These are phyloP conservation scores for Trichogramma pretiosum DNA, from an alignment of 1,140 invertebrate species.

Conservation along the genomic window DNA sequence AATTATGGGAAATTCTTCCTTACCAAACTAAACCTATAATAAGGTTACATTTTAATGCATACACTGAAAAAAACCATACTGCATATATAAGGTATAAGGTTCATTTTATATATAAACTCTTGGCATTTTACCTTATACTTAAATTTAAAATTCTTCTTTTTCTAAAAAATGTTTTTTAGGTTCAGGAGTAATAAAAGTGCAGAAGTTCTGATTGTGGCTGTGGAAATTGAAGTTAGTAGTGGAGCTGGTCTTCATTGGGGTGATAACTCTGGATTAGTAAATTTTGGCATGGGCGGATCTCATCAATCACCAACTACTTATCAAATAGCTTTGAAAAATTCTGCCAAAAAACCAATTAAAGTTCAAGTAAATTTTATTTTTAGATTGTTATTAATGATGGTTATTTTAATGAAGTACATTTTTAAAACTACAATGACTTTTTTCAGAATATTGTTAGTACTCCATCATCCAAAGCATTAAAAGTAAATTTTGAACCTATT, in stretches of 20 bases:
- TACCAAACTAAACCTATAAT: conserved; percentile 84
- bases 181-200: conserved; percentile 64
- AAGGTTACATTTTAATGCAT: conserved; percentile 71
- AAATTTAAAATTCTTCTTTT: no score
- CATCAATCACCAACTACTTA: conserved; percentile 57
- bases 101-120: no score
- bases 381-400: background rate
- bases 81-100: conserved; percentile 63
- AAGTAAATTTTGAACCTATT: conserved; percentile 52
- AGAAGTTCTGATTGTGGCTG: conserved; percentile 66
- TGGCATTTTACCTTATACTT: conserved; percentile 2
- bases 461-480: conserved; percentile 52
- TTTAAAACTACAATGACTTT: conserved; percentile 4
- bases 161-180: no score
- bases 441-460: conserved; percentile 51
- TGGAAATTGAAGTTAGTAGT: conserved; percentile 79
- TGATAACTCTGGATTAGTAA: conserved; percentile 64
- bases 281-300: conserved; percentile 73
- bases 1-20: conserved; percentile 83
- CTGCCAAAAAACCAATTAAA: conserved; percentile 59
- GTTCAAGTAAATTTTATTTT: conserved; percentile 51
- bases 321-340: conserved; percentile 62
- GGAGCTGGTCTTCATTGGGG: conserved; percentile 61
- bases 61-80: conserved; percentile 68
- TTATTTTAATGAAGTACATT: background rate